Evolutionary conservation across 2,888 invertebrate species (phyloP), one percentile per base, ranked within the genome.

Genomic region (Steinernema hermaphroditum): DNA sequence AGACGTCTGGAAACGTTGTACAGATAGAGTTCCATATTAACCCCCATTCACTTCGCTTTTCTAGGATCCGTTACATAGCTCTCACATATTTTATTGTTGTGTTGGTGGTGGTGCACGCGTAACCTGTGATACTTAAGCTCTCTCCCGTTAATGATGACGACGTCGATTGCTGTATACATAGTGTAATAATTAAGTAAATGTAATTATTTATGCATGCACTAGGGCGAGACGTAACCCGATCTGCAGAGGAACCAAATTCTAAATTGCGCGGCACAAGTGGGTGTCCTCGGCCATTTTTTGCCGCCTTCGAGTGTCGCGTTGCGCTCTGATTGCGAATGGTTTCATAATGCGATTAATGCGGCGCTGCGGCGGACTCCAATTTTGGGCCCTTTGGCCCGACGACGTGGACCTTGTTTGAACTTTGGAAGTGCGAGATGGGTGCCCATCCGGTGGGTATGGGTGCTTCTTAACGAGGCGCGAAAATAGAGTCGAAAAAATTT

Each of bases 51-150:
- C 29, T 71, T 24, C n/a, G 22, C 37, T 43, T 4, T 32, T 70
- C n/a, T 44, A 72, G 71, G 71, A 72, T 70, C 16, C 37, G 71
- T 24, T 70, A 50, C 41, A 37, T n/a, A 37, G 37, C 6, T 37
- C 12, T 37, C 37, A 8, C 12, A 12, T 54, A 54, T 46, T 46
- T 46, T 19, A 12, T 12, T 37, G 37, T 19, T 19, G 46, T 46
- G 46, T 54, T 37, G 22, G 54, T 54, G 22, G 54, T 54, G 27
- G 54, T 54, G 22, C n/a, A 12, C n/a, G 19, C 22, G 46, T 54
- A 24, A 54, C 54, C 54, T 54, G 54, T 54, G 54, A 54, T 54
- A 54, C 27, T 54, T n/a, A n/a, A 12, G 27, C 46, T 46, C 46
- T 46, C 46, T 46, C 6, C 22, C 27, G n/a, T 27, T 27, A 27